Base-by-base conservation (phyloP, 1,140 invertebrate genomes). In the Caerostris extrusa region DNA sequence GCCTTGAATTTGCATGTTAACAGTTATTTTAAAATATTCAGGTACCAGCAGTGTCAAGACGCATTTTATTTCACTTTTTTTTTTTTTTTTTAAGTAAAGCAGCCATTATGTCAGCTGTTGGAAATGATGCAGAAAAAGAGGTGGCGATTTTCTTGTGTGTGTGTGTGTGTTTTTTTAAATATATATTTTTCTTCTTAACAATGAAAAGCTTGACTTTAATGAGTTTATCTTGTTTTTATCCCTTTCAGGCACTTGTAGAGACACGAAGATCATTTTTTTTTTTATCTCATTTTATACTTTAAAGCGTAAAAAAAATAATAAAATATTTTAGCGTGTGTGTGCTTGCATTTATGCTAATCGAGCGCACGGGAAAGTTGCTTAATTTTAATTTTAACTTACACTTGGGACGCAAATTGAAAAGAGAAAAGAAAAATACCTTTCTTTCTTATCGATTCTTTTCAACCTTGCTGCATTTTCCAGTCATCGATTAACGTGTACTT, bases 81-180 rank as follows among this genome's bases (percentile, higher is more conserved):
- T 34, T 34, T 34, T 34, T 2, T 34, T 34, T 34, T 34, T 34
- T 2, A 34, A 6, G 12, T 34, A 34, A 34, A 81, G 10, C 17
- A 56, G 7, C 14, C 56, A 56, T 85, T 17, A 57, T 85, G 56
- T 85, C 53, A 85, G 82, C 82, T 85, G 82, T 58, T 85, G 53
- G 53, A 85, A 85, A 85, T 85, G 82, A 85, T 8, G 82, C 82
- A 58, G 82, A 85, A 85, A 85, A 85, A 57, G 82, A 85, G 82
- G 34, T 64, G 61, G n/a, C 71, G 34, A 19, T 81, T 34, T 81
- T 81, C 34, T 81, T 50, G 34, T 34, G 34, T 3, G 7, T 17
- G 7, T 10, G 61, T 12, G 0, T 81, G 3, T 81, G 6, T 81
- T 81, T 81, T 50, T 34, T 2, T 34, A n/a, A n/a, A n/a, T n/a